These are phyloP conservation scores for Drosophila buzzatii DNA, from an alignment of 2,888 invertebrate species.

Conservation along the genomic window DNA sequence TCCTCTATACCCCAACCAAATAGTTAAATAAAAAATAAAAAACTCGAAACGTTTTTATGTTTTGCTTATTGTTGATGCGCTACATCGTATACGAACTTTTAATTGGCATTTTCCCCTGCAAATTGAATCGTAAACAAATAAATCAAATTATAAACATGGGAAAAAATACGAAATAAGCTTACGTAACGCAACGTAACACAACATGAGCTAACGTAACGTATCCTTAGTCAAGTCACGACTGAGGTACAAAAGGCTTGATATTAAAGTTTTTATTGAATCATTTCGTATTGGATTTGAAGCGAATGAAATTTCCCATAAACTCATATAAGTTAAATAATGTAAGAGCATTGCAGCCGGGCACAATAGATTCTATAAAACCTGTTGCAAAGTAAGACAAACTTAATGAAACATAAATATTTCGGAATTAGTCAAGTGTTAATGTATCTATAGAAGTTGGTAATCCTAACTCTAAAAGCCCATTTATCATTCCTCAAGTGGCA, in stretches of 20 bases:
- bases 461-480: too few relatives aligned
- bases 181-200: background rate
- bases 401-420: too few relatives aligned
- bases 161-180: background rate
- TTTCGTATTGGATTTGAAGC: background rate
- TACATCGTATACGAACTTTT: background rate
- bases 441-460: too few relatives aligned
- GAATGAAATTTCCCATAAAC: background rate
- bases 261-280: background rate
- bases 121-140: background rate
- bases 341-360: background rate
- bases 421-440: too few relatives aligned
- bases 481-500: too few relatives aligned
- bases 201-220: too few relatives aligned
- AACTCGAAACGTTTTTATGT: background rate
- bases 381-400: background rate
- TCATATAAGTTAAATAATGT: background rate
- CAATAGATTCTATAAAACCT: background rate
- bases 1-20: background rate
- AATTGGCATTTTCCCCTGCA: background rate
- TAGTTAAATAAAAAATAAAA: background rate
- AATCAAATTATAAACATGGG: background rate
- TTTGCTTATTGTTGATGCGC: slow-evolving; percentile 2
- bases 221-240: background rate
- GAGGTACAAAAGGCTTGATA: background rate